Base-by-base conservation (phyloP, 1,140 invertebrate species). In the Drosophila subobscura region DNA sequence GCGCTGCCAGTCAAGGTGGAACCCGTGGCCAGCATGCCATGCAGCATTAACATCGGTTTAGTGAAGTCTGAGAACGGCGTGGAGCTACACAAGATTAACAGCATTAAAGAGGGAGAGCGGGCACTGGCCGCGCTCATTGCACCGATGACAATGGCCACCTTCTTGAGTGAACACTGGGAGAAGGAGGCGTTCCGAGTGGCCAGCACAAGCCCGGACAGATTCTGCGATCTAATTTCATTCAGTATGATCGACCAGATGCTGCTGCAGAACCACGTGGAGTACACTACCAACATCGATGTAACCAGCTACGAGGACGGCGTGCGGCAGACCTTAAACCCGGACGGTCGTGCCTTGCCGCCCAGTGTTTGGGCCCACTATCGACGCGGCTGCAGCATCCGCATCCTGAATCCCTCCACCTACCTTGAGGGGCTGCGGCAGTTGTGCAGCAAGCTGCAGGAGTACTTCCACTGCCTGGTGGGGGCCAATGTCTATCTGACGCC, bases 401-500 rank as follows among this genome's bases (percentile, higher is more conserved):
- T 99, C 73, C 92, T 99, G 8, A 99, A 99, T 93, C 99, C 99
- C 3, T 98, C 98, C 81, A 96, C 96, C 0, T 99, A 96, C 89
- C 93, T 96, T 52, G 86, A 93, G 3, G 92, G 92, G 51, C 75
- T 96, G 33, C 94, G 95, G 77, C 77, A 92, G 14, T 57, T 96
- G 3, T 94, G 95, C 92, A 92, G 96, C n/a, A 94, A 94, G 7
- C 92, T 99, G 50, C 98, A 99, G 92, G 98, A 99, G 92, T 96
- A 95, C 89, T 99, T 99, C 90, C 95, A 96, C 49, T 98, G 96
- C 61, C 96, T 98, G 92, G 97, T 98, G 46, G 98, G 98, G 7
- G 96, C 97, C 2, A 99, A 99, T 94, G 94, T 96, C 10, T 99
- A 99, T 90, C 91, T 99, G 47, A 99, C 98, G n/a, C 98, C 98